Percentiles rank a stretch among this genome's conserved stretches.
Conservation (phyloP, 2,113 vertebrate species). For the Cinclus mexicanus region DNA sequence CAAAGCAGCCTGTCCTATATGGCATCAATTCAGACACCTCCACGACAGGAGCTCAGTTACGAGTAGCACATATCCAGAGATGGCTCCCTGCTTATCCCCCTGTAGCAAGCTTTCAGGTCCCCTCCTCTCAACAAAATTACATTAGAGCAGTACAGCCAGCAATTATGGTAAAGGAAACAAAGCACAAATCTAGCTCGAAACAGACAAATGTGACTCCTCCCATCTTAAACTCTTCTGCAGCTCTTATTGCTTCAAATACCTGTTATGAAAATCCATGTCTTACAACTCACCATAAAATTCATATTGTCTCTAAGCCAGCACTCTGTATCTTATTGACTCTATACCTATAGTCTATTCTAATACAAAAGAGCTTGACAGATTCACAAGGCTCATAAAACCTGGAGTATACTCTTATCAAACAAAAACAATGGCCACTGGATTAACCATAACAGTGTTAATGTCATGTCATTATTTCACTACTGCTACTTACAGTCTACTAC, state of each 20-base stretch:
- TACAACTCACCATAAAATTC: neutral
- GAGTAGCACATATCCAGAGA: neutral
- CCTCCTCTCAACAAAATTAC: neutral
- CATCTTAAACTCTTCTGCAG: neutral
- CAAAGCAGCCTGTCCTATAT: neutral
- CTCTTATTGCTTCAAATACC: neutral
- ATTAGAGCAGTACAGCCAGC: neutral
- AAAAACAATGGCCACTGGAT: neutral
- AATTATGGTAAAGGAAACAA: neutral
- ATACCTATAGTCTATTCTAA: neutral
- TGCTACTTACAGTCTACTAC: neutral
- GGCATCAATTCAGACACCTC: neutral
- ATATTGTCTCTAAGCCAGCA: neutral
- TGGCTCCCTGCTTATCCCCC: neutral
- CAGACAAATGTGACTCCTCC: neutral
- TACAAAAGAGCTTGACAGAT: neutral
- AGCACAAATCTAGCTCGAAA: neutral
- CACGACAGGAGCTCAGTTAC: neutral
- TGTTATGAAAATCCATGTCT: neutral
- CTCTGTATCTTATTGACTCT: neutral
- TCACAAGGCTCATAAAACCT: neutral
- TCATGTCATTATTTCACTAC: neutral
- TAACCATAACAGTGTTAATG: neutral
- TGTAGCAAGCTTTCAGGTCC: neutral
- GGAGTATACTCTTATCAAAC: neutral